A percentile compares a stretch with the other conserved stretches of the same genome.
phyloP scores from a whole-genome alignment of 2,888 invertebrate genomes.

The Ectemnius lituratus region DNA sequence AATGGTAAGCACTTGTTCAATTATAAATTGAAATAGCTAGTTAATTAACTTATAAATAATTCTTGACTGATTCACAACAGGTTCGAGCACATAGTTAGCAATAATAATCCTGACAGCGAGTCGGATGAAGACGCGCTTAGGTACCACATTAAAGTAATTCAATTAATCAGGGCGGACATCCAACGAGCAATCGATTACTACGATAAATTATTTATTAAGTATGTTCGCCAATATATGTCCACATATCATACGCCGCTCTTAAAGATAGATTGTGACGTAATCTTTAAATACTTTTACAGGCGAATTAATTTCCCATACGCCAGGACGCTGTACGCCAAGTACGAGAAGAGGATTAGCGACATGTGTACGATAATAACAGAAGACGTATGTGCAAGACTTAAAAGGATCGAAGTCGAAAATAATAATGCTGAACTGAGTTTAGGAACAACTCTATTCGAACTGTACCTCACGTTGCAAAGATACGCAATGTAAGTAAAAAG shows the following conservation, averaged over 20 bases:
- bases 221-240: constrained; percentile 76
- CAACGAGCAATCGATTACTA: constrained; percentile 89
- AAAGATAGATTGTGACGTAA: neutral
- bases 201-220: constrained; percentile 91
- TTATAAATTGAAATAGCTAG: neutral
- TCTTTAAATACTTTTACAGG: constrained; percentile 73
- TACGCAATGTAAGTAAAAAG: constrained; percentile 84
- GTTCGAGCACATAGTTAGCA: constrained; percentile 86
- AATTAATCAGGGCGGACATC: constrained; percentile 88
- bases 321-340: constrained; percentile 84
- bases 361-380: constrained; percentile 85
- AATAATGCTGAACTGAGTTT: constrained; percentile 84
- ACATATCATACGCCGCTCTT: neutral
- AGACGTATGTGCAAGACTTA: constrained; percentile 87
- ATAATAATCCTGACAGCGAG: constrained; percentile 82
- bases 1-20: constrained; percentile 80
- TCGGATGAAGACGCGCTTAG: constrained; percentile 86
- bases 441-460: constrained; percentile 94
- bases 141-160: constrained; percentile 90
- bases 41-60: neutral
- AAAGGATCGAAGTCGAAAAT: constrained; percentile 80
- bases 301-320: constrained; percentile 87
- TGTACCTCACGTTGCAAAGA: constrained; percentile 93
- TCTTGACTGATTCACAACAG: constrained; percentile 56
- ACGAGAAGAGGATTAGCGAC: constrained; percentile 85